These are phyloP conservation scores for Aspidoscelis tigris DNA, from an alignment of 2,113 vertebrate species.

Conservation along the genomic window DNA sequence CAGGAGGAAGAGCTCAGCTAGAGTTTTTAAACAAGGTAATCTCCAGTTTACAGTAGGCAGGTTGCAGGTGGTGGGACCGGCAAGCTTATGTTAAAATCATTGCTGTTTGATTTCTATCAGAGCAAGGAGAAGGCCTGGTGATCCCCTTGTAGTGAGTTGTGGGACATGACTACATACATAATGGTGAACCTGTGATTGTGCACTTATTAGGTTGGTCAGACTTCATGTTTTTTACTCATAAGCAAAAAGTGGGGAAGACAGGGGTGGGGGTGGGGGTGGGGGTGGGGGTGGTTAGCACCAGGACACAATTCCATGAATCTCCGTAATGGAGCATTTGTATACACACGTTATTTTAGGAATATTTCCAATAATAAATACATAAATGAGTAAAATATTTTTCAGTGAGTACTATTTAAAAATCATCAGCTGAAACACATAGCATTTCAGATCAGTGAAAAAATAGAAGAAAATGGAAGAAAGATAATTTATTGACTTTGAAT, in stretches of 20 bases:
- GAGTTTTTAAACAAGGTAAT: too few species aligned
- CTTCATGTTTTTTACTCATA: too few species aligned
- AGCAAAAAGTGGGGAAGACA: too few species aligned
- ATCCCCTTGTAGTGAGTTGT: neutral
- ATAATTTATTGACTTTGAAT: too few species aligned
- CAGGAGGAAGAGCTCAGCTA: too few species aligned
- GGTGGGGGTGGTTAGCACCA: too few species aligned
- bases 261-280: too few species aligned
- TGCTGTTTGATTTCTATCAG: neutral
- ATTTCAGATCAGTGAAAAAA: neutral
- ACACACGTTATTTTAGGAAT: neutral
- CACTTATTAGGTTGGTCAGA: neutral
- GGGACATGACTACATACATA: neutral
- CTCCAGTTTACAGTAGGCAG: neutral
- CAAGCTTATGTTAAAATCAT: neutral
- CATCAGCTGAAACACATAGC: neutral
- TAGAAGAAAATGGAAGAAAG: too few species aligned
- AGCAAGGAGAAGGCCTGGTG: neutral
- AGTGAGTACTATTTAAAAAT: neutral
- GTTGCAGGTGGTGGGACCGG: neutral
- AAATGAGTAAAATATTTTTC: neutral
- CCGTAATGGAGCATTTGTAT: neutral
- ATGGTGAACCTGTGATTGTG: neutral
- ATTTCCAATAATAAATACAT: neutral
- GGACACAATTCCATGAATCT: too few species aligned